Evolutionary conservation across 2,113 vertebrate genomes (phyloP).

Genomic region (Myxocyprinus asiaticus): DNA sequence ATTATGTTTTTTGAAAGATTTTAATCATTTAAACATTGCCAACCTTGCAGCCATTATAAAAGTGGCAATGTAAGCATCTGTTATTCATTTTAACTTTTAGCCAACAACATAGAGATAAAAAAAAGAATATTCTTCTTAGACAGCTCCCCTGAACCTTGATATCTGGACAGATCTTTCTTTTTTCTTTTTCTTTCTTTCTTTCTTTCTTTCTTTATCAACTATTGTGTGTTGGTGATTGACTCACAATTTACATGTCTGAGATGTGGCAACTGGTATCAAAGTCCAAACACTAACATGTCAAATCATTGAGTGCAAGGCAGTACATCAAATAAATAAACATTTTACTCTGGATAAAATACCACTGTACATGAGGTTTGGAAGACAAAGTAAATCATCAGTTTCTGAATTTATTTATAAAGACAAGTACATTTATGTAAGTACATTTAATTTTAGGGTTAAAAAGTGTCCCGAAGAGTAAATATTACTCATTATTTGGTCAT

Average conservation of each 20-base stretch:
- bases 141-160: too few species aligned
- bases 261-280: slow-evolving; percentile 15
- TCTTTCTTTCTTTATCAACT: too few species aligned
- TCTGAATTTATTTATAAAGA: neutral
- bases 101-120: too few species aligned
- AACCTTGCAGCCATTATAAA: too few species aligned
- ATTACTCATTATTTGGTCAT: slow-evolving; percentile 22
- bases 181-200: too few species aligned
- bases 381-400: neutral
- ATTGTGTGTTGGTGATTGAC: too few species aligned
- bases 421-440: neutral
- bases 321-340: neutral
- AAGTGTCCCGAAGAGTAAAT: neutral
- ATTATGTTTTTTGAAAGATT: too few species aligned
- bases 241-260: neutral
- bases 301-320: neutral
- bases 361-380: neutral
- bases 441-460: neutral
- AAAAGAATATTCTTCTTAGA: too few species aligned
- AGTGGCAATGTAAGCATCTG: too few species aligned
- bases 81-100: too few species aligned
- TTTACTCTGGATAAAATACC: neutral
- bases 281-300: slow-evolving; percentile 2
- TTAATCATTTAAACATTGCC: too few species aligned
- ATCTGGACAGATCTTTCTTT: too few species aligned